Percentiles rank a stretch among this genome's conserved stretches.
Conservation (phyloP, 2,797 vertebrate species). For the Halcyon smyrnensis region DNA sequence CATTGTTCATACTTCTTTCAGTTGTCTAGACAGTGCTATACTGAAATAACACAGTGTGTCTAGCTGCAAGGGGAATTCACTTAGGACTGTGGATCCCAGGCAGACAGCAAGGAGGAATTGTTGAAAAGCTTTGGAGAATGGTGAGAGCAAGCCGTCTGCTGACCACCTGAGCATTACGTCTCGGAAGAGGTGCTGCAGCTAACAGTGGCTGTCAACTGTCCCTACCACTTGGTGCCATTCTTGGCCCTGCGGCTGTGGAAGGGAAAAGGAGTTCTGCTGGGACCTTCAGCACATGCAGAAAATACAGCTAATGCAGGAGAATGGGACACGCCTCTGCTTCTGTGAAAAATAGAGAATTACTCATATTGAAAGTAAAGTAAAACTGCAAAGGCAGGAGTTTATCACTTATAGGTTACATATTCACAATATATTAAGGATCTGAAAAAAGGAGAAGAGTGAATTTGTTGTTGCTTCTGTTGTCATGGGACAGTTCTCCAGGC, state of each 20-base stretch:
- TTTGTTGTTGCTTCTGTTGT: neutral
- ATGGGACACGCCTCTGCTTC: neutral
- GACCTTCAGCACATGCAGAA: neutral
- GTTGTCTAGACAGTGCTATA: neutral
- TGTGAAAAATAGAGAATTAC: neutral
- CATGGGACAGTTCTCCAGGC: neutral
- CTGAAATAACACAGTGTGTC: neutral
- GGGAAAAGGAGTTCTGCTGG: neutral
- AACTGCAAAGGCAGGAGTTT: neutral
- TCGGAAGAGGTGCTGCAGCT: neutral
- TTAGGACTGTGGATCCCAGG: neutral
- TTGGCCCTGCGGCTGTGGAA: accelerated
- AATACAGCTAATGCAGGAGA: neutral
- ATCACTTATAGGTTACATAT: neutral
- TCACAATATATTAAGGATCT: neutral
- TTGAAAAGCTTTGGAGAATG: neutral
- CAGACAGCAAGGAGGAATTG: neutral
- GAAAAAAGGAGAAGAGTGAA: neutral
- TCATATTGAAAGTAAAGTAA: neutral
- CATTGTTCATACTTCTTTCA: neutral
- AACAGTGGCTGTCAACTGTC: neutral
- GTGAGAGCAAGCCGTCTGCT: neutral
- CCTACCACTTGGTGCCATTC: neutral
- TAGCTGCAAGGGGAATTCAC: neutral
- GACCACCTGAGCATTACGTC: neutral